Base-by-base conservation (phyloP, 1,140 invertebrate species). In the Drepana arcuata region DNA sequence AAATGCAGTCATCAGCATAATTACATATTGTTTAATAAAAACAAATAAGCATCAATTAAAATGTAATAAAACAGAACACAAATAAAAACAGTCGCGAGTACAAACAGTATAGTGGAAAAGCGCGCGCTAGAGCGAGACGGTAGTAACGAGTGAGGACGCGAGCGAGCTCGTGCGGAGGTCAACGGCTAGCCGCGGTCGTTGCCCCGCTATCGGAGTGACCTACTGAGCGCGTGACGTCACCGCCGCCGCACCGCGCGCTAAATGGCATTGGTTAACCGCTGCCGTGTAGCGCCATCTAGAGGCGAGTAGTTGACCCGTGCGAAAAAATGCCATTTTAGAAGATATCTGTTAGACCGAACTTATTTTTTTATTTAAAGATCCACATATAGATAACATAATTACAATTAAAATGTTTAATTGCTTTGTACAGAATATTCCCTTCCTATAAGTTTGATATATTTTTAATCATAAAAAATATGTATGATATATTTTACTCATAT, bases 111-210 rank as follows among this genome's bases (percentile, higher is more conserved):
- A 54, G 69, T 62, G 62, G 50, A 68, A 52, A 57, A 62, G 61
- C 50, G 52, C 56, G 64, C 58, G 65, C 38, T 62, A 29, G 59
- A 68, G 62, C 33, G 63, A 48, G 67, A 74, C 41, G 45, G 59
- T 48, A 30, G 47, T 39, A 61, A 50, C 53, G 51, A 50, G 62
- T 72, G 70, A 77, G 79, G 66, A 73, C 66, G 74, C 71, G 65
- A 74, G 73, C 70, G 59, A 49, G 64, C 64, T 67, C 66, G 59
- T 3, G 61, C 77, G 79, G 83, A 84, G 83, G 83, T 84, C 83
- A 84, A 84, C 80, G 83, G 73, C 83, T 84, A 83, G 75, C 70
- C 72, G 79, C 83, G 83, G 80, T 83, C 80, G 78, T 83, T 82
- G 79, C 75, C 78, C 83, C 67, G 73, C 78, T 80, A 80, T 80